These are phyloP conservation scores for Drosophila takahashii DNA, from an alignment of 1,140 invertebrate species.

Conservation along the genomic window DNA sequence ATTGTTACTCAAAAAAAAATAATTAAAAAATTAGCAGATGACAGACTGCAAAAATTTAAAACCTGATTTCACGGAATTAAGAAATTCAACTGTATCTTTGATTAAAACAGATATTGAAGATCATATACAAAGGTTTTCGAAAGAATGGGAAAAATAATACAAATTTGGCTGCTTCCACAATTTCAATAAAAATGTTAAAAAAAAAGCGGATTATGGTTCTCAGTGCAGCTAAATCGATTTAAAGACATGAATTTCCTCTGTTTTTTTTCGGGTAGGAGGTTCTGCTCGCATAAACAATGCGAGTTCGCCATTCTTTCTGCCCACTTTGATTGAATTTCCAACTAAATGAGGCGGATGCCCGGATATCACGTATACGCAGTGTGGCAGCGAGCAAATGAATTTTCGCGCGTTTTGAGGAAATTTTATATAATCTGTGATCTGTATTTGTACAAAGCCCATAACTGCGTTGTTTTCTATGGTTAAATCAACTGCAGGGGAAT, in stretches of 20 bases:
- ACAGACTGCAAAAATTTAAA: too few species aligned
- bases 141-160: too few species aligned
- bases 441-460: slow-evolving; percentile 18
- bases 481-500: slow-evolving; percentile 4
- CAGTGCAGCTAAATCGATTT: slow-evolving; percentile 9
- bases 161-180: too few species aligned
- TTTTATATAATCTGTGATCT: slow-evolving; percentile 38
- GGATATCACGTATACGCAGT: slow-evolving; percentile 48
- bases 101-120: too few species aligned
- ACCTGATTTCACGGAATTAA: too few species aligned
- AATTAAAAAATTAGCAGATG: too few species aligned
- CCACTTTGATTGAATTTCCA: slow-evolving; percentile 31
- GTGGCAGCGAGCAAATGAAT: slow-evolving; percentile 7
- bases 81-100: too few species aligned
- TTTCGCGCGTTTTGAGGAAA: not conserved
- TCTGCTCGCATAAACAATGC: slow-evolving; percentile 15
- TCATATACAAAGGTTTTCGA: too few species aligned
- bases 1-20: too few species aligned
- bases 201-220: not conserved
- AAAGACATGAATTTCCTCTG: slow-evolving; percentile 23
- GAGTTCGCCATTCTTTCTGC: slow-evolving; percentile 1
- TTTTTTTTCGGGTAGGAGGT: slow-evolving; percentile 17
- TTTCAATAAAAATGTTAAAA: too few species aligned
- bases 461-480: slow-evolving; percentile 34
- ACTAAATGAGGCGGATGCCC: slow-evolving; percentile 16